These are phyloP conservation scores for Polypterus senegalus DNA, from an alignment of 2,113 vertebrate genomes.

Conservation along the genomic window DNA sequence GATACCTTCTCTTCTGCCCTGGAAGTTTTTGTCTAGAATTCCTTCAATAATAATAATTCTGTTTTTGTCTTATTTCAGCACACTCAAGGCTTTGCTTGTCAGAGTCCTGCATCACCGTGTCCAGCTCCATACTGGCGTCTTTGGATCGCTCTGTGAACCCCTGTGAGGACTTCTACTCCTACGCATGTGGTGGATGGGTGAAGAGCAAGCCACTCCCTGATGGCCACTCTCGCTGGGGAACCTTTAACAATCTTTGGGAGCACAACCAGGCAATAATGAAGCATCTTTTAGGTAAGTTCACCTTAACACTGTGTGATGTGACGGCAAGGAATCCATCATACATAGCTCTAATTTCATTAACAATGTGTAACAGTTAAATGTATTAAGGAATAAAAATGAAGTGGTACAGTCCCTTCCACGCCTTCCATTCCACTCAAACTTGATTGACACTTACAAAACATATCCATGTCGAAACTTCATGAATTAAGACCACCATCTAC, in stretches of 20 bases:
- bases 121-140: constrained; percentile 65
- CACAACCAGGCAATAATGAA: constrained; percentile 91
- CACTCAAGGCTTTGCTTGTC: constrained; percentile 55
- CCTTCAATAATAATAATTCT: neutral
- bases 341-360: too few species aligned
- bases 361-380: too few species aligned
- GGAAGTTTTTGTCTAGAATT: too few species aligned
- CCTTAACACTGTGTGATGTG: neutral
- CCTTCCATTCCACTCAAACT: too few species aligned
- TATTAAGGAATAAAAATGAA: too few species aligned
- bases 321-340: neutral
- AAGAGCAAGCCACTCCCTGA: constrained; percentile 82
- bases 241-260: constrained; percentile 91
- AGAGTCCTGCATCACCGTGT: constrained; percentile 70
- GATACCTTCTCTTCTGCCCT: too few species aligned
- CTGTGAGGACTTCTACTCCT: constrained; percentile 86
- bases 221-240: constrained; percentile 84
- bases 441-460: too few species aligned
- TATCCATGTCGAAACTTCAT: too few species aligned
- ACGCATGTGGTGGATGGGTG: constrained; percentile 85
- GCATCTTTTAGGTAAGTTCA: constrained; percentile 67
- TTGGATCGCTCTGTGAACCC: constrained; percentile 74
- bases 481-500: too few species aligned
- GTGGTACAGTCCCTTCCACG: too few species aligned
- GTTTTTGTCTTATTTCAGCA: constrained; percentile 32